Evolutionary conservation across 2,113 vertebrate genomes (phyloP).

Genomic region (Sisor rabdophorus): DNA sequence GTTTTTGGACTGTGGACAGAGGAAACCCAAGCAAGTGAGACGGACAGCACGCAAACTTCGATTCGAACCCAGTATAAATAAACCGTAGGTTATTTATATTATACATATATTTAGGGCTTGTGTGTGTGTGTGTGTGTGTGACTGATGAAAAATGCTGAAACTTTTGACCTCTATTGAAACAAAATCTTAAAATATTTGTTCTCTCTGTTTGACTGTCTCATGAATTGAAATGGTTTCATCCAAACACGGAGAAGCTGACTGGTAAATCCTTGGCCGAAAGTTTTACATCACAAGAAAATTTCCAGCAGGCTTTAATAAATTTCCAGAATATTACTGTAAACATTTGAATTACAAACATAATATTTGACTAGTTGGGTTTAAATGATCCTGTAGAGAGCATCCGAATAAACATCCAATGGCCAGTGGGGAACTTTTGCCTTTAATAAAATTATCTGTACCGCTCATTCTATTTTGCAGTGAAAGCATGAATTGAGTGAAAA

Average conservation of each 20-base stretch:
- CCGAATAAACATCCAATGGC: background rate
- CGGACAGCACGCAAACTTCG: too few relatives aligned
- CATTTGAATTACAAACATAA: background rate
- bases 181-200: too few relatives aligned
- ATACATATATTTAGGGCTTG: too few relatives aligned
- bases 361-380: too few relatives aligned
- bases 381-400: background rate
- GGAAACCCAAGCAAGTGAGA: too few relatives aligned
- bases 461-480: background rate
- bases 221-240: background rate
- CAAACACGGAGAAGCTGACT: background rate
- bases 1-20: too few relatives aligned
- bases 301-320: background rate
- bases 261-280: background rate
- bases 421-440: background rate
- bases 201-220: too few relatives aligned
- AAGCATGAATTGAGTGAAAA: background rate
- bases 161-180: too few relatives aligned
- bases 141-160: too few relatives aligned
- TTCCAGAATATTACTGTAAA: background rate
- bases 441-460: background rate
- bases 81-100: too few relatives aligned
- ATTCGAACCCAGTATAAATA: too few relatives aligned
- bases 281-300: background rate
- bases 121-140: too few relatives aligned